phyloP scores from a whole-genome alignment of 2,113 vertebrate genomes.

The Accipiter cooperii region DNA sequence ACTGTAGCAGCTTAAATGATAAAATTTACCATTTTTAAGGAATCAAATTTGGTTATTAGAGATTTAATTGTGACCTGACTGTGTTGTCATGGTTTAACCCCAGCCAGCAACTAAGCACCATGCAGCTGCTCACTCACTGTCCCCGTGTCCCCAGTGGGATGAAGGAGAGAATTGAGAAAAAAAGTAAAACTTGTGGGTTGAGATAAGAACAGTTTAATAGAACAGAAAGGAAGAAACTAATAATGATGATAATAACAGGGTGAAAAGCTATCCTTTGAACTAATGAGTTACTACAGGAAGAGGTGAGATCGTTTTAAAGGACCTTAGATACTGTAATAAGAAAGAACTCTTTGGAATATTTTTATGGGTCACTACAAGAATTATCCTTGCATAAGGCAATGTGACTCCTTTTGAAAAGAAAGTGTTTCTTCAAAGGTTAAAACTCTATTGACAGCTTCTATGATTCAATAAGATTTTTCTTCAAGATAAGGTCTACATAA shows the following conservation, averaged over 20 bases:
- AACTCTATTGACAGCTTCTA: slow-evolving; percentile 15
- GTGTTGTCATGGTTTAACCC: too few species aligned
- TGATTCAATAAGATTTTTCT: slow-evolving; percentile 30
- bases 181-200: too few species aligned
- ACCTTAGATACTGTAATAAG: neutral
- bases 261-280: neutral
- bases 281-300: neutral
- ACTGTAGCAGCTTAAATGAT: neutral
- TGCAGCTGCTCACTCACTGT: too few species aligned
- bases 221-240: too few species aligned
- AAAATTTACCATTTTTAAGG: neutral
- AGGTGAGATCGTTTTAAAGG: neutral
- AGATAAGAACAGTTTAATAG: too few species aligned
- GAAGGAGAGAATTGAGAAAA: too few species aligned
- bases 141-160: too few species aligned
- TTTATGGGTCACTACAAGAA: neutral
- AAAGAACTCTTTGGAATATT: neutral
- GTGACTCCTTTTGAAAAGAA: slow-evolving; percentile 37
- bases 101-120: too few species aligned
- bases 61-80: neutral
- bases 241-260: too few species aligned
- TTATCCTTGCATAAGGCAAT: slow-evolving; percentile 24
- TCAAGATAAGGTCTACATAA: slow-evolving; percentile 47
- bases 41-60: neutral
- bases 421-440: slow-evolving; percentile 51